Conservation (phyloP, 1,140 invertebrate species). For the Drosophila ercepeae region DNA sequence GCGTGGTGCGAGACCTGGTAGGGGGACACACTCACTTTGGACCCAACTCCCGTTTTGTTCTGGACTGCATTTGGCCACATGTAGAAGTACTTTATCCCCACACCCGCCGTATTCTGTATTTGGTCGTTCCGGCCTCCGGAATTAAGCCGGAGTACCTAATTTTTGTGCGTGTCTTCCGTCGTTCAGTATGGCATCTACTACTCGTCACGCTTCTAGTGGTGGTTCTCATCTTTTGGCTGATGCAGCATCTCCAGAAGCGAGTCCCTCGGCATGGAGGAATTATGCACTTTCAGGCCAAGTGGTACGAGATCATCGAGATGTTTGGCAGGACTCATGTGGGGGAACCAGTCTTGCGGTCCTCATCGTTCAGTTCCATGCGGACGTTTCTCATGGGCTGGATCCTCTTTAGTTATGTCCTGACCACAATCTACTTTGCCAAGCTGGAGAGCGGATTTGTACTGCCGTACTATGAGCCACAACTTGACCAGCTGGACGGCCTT, state of each 20-base stretch:
- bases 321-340: slow-evolving; percentile 69
- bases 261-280: slow-evolving; percentile 17
- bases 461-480: slow-evolving; percentile 57
- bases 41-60: slow-evolving; percentile 64
- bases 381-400: slow-evolving; percentile 70
- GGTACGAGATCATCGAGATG: slow-evolving; percentile 69
- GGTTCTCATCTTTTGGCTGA: slow-evolving; percentile 42
- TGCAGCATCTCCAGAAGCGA: slow-evolving; percentile 38
- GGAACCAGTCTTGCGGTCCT: slow-evolving; percentile 54
- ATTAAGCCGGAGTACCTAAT: slow-evolving; percentile 67
- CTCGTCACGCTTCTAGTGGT: slow-evolving; percentile 52
- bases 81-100: slow-evolving; percentile 71
- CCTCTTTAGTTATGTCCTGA: slow-evolving; percentile 73
- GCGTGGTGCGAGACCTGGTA: slow-evolving; percentile 54
- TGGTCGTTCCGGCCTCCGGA: slow-evolving; percentile 69
- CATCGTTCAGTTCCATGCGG: slow-evolving; percentile 59
- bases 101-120: slow-evolving; percentile 36
- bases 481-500: slow-evolving; percentile 59
- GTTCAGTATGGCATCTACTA: slow-evolving; percentile 57
- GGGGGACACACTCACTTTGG: slow-evolving; percentile 55
- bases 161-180: slow-evolving; percentile 64
- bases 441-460: slow-evolving; percentile 74
- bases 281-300: slow-evolving; percentile 20
- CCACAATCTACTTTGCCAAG: slow-evolving; percentile 76
- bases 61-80: slow-evolving; percentile 54